These are phyloP conservation scores for Eublepharis macularius DNA, from an alignment of 2,113 vertebrate genomes.

Conservation along the genomic window DNA sequence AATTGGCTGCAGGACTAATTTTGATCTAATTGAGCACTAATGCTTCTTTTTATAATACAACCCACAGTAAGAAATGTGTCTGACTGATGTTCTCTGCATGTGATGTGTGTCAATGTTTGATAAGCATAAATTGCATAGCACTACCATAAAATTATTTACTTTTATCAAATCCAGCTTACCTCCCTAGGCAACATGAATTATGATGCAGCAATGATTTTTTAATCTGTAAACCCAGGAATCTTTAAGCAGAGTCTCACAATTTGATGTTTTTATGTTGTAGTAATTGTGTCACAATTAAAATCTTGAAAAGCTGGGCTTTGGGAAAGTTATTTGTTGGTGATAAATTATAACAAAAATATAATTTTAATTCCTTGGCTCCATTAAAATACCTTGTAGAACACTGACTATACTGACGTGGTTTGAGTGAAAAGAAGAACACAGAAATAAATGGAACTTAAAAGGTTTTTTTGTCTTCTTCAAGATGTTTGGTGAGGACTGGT, in stretches of 20 bases:
- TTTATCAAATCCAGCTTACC: slow-evolving; percentile 54
- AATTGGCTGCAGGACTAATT: slow-evolving; percentile 49
- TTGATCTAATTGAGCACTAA: slow-evolving; percentile 31
- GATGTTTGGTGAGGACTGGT: neutral
- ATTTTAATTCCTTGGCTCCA: neutral
- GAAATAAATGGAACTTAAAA: neutral
- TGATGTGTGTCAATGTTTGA: slow-evolving; percentile 49
- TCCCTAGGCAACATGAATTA: slow-evolving; percentile 44
- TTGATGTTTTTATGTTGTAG: slow-evolving; percentile 18
- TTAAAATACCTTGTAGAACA: neutral
- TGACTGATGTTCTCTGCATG: slow-evolving; percentile 42
- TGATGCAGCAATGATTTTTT: slow-evolving; percentile 33
- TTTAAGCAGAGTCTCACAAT: slow-evolving; percentile 2
- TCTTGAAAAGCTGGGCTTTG: neutral
- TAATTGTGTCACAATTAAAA: slow-evolving; percentile 13
- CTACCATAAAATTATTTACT: slow-evolving; percentile 51
- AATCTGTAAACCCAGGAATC: slow-evolving; percentile 42
- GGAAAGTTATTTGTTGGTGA: neutral
- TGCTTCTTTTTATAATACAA: slow-evolving; percentile 34
- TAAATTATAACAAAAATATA: neutral
- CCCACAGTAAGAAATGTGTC: slow-evolving; percentile 23
- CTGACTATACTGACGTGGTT: neutral
- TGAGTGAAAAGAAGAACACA: neutral
- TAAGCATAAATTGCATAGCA: slow-evolving; percentile 47
- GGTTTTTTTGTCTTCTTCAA: neutral